phyloP scores from a whole-genome alignment of 1,140 invertebrate species.

The Nymphalis io region DNA sequence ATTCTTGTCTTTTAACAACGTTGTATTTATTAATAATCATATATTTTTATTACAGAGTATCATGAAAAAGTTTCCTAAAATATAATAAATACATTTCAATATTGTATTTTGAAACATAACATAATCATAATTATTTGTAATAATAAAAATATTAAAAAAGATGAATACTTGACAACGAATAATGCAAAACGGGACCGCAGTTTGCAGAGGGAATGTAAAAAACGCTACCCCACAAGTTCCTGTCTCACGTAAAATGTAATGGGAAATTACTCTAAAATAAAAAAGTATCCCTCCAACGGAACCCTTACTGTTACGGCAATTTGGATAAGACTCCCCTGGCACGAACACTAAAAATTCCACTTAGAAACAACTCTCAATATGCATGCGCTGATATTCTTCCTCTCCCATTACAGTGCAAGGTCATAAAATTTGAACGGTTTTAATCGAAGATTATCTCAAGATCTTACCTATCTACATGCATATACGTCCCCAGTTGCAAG shows the following conservation, averaged over 20 bases:
- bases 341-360: constrained; percentile 74
- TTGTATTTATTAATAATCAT: too few relatives aligned
- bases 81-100: too few relatives aligned
- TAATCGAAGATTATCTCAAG: constrained; percentile 62
- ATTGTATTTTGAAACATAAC: too few relatives aligned
- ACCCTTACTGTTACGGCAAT: constrained; percentile 75
- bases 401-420: constrained; percentile 52
- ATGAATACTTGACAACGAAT: constrained; percentile 26
- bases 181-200: constrained; percentile 52
- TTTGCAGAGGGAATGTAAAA: constrained; percentile 58
- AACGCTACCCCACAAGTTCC: constrained; percentile 67
- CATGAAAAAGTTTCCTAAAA: too few relatives aligned
- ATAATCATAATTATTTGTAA: not conserved
- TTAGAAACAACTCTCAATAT: constrained; percentile 74
- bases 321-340: constrained; percentile 73
- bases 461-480: constrained; percentile 25
- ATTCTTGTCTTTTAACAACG: too few relatives aligned
- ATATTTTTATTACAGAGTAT: too few relatives aligned
- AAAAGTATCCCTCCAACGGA: constrained; percentile 64
- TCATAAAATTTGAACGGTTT: constrained; percentile 74
- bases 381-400: constrained; percentile 50
- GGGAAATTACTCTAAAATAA: constrained; percentile 80
- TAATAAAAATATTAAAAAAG: not conserved
- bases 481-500: not conserved
- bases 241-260: constrained; percentile 78